These are phyloP conservation scores for Microtus richardsoni DNA, from an alignment of 2,113 vertebrate species.

Conservation along the genomic window DNA sequence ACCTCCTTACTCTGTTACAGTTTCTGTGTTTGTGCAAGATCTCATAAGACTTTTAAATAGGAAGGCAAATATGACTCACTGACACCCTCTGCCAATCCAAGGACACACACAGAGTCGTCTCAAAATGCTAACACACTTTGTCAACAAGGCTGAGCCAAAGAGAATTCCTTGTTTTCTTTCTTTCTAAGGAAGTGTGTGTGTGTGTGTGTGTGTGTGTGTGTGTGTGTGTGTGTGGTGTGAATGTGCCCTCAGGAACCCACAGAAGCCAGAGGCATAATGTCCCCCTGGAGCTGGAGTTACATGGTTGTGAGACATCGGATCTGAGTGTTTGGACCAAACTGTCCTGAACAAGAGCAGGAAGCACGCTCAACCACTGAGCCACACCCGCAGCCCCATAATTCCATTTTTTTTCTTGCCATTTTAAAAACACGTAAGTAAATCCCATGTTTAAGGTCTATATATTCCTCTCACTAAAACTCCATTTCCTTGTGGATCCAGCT, in stretches of 20 bases:
- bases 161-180: background rate
- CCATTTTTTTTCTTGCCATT: background rate
- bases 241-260: background rate
- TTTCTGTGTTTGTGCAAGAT: background rate
- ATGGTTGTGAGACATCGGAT: background rate
- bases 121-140: background rate
- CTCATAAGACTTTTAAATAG: background rate
- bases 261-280: background rate
- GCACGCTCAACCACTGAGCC: background rate
- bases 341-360: background rate
- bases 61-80: background rate
- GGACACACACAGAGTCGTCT: background rate
- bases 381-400: background rate
- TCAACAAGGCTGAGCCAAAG: background rate
- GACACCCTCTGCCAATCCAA: background rate
- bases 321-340: background rate
- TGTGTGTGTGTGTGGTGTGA: background rate
- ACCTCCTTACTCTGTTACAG: background rate
- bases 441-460: background rate
- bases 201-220: background rate
- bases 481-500: background rate
- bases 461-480: background rate
- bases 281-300: background rate
- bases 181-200: background rate
- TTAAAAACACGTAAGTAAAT: background rate